Conservation (phyloP, 1,140 invertebrate genomes). For the Eciton burchellii region DNA sequence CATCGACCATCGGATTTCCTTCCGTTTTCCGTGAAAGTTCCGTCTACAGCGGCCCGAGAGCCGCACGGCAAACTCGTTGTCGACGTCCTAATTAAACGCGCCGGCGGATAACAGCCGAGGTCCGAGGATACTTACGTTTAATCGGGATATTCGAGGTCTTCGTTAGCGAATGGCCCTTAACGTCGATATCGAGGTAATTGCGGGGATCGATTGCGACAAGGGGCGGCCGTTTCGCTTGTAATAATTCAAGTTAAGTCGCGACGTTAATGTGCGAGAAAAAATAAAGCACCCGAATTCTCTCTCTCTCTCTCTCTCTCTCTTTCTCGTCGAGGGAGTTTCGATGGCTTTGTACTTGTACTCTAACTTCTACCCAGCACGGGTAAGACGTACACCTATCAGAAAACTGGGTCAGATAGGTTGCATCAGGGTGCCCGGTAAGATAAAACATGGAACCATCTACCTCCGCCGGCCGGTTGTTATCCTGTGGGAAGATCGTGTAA, state of each 20-base stretch:
- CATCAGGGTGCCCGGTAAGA: neutral
- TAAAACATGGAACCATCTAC: conserved; percentile 28
- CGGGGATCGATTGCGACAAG: neutral
- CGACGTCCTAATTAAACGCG: conserved; percentile 67
- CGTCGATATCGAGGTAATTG: conserved; percentile 17
- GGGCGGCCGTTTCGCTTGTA: too few species aligned
- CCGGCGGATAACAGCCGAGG: neutral
- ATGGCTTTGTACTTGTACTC: neutral
- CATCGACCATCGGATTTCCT: conserved; percentile 75
- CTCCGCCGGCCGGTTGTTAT: conserved; percentile 50
- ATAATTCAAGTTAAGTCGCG: neutral
- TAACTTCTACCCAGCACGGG: neutral
- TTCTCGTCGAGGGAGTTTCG: neutral
- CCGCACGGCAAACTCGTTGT: conserved; percentile 62
- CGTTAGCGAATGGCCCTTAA: neutral
- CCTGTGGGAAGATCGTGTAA: conserved; percentile 51
- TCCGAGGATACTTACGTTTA: conserved; percentile 33
- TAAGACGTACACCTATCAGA: neutral
- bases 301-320: too few species aligned
- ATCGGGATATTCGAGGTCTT: conserved; percentile 24
- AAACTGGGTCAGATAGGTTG: conserved; percentile 44
- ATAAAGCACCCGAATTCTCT: neutral
- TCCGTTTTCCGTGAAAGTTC: conserved; percentile 74
- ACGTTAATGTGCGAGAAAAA: neutral
- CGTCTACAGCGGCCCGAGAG: conserved; percentile 29